Conservation (phyloP, 2,888 invertebrate species). For the Zaprionus obscuricornis region DNA sequence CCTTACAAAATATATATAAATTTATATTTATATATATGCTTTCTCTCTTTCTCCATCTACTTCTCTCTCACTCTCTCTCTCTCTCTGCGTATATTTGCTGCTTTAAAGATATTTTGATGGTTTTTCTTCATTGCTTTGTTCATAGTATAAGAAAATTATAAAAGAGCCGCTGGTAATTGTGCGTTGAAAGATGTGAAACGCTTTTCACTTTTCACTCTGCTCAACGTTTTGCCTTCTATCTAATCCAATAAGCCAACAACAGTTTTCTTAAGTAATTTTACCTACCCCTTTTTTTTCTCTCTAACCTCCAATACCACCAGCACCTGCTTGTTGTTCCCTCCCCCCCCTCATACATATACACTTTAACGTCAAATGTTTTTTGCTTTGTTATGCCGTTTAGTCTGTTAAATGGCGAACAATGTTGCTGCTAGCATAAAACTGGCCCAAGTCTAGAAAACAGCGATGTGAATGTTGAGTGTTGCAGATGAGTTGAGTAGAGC, state of each 20-base stretch:
- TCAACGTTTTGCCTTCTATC: conserved; percentile 18
- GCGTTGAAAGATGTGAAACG: conserved; percentile 66
- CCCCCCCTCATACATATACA: background rate
- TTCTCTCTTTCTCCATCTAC: too few species aligned
- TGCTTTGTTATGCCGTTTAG: conserved; percentile 72
- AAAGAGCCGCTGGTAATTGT: conserved; percentile 77
- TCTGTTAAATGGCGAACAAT: conserved; percentile 71
- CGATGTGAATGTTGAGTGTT: background rate
- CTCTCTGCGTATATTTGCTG: too few species aligned
- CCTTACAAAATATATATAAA: too few species aligned
- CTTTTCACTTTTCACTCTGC: conserved; percentile 17
- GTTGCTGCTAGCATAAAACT: conserved; percentile 48
- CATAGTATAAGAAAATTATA: conserved; percentile 71
- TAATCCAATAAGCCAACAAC: conserved; percentile 77
- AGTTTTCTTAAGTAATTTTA: conserved; percentile 77
- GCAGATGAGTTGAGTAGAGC: background rate
- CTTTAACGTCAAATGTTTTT: conserved; percentile 3
- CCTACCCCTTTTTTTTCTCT: conserved; percentile 43
- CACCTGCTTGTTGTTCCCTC: background rate
- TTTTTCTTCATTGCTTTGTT: too few species aligned
- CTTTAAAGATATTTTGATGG: too few species aligned
- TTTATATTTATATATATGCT: too few species aligned
- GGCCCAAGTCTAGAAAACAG: conserved; percentile 10
- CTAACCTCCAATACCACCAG: background rate
- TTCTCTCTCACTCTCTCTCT: too few species aligned